Conservation (phyloP, 2,797 vertebrate species). For the Zonotrichia albicollis region DNA sequence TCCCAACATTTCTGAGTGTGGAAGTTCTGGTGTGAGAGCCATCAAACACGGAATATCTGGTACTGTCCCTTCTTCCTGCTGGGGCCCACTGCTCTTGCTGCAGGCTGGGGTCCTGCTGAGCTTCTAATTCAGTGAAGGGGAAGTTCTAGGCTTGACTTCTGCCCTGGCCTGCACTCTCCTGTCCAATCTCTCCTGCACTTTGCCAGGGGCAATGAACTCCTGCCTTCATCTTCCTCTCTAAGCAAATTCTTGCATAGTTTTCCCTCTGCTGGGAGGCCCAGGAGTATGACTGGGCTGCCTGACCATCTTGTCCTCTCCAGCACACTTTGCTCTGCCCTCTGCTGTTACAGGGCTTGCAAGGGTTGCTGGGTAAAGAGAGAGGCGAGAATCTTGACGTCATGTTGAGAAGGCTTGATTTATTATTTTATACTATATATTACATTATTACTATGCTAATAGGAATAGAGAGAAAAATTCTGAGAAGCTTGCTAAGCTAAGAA, state of each 20-base stretch:
- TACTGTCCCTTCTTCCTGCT: background rate
- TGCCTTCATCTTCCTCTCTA: background rate
- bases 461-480: too few relatives aligned
- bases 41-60: background rate
- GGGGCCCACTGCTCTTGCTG: rapidly evolving
- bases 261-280: background rate
- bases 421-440: too few relatives aligned
- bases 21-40: background rate
- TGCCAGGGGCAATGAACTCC: rapidly evolving
- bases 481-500: too few relatives aligned
- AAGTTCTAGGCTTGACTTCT: background rate
- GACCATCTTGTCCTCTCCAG: background rate
- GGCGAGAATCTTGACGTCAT: too few relatives aligned
- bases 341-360: too few relatives aligned
- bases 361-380: too few relatives aligned
- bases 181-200: background rate
- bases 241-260: background rate
- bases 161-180: background rate
- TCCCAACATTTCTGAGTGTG: background rate
- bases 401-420: too few relatives aligned
- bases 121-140: background rate
- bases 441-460: too few relatives aligned
- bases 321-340: background rate
- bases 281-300: background rate
- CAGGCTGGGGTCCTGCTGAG: background rate